These are phyloP conservation scores for Lepidurus packardi DNA, from an alignment of 1,140 invertebrate genomes.

Conservation along the genomic window DNA sequence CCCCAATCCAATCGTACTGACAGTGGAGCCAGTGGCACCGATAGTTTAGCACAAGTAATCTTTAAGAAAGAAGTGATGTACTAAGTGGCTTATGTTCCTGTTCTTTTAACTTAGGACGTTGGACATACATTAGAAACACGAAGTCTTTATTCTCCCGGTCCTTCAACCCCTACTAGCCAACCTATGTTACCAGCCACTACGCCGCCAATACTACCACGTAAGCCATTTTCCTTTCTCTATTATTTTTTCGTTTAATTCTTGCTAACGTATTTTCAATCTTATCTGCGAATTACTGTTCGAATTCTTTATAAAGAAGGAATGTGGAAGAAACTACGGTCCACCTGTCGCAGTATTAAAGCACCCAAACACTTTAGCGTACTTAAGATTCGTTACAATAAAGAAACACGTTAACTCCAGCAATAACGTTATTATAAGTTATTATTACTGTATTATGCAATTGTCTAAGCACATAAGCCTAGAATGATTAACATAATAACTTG, in stretches of 20 bases:
- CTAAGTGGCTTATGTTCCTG: conserved; percentile 37
- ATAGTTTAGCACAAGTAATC: conserved; percentile 37
- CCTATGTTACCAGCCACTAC: conserved; percentile 40
- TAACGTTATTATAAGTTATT: too few relatives aligned
- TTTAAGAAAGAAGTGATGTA: conserved; percentile 46
- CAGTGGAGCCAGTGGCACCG: conserved; percentile 16
- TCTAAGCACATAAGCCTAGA: too few relatives aligned
- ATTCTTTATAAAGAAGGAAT: too few relatives aligned
- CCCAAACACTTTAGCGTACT: too few relatives aligned
- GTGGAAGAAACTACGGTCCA: too few relatives aligned
- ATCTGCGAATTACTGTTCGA: too few relatives aligned
- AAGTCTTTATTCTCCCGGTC: conserved; percentile 63
- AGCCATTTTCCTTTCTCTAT: conserved; percentile 33
- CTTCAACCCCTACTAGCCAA: conserved; percentile 69
- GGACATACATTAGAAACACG: conserved; percentile 45
- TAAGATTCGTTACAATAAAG: too few relatives aligned
- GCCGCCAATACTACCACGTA: conserved; percentile 28
- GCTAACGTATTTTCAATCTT: too few relatives aligned
- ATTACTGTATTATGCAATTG: too few relatives aligned
- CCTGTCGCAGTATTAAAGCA: too few relatives aligned
- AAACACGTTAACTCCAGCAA: too few relatives aligned
- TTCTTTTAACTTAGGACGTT: conserved; percentile 42
- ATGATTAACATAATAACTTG: too few relatives aligned
- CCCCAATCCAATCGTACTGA: conserved; percentile 27
- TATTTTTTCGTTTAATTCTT: conserved; percentile 48